Evolutionary conservation across 2,113 vertebrate species (phyloP).

Genomic region (Tretioscincus oriximinensis): DNA sequence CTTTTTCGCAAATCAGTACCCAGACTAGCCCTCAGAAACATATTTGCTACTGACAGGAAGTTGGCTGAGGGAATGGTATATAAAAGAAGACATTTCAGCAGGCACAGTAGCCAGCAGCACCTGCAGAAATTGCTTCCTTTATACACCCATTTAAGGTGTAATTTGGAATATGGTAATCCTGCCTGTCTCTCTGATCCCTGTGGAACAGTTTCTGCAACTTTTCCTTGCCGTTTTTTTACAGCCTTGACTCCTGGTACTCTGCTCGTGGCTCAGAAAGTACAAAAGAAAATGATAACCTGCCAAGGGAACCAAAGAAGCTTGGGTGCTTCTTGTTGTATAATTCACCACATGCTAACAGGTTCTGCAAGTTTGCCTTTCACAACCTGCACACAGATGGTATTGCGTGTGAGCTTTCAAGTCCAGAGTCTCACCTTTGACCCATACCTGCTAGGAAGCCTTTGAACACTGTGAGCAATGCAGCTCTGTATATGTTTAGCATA

Average conservation of each 20-base stretch:
- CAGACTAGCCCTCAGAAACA: too few species aligned
- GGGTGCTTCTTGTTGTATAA: background rate
- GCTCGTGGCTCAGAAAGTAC: background rate
- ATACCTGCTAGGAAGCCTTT: background rate
- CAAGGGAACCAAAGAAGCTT: background rate
- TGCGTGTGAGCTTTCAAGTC: background rate
- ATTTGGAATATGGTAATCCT: too few species aligned
- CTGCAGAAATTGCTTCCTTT: too few species aligned
- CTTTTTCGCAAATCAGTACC: too few species aligned
- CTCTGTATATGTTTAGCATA: conserved; percentile 21
- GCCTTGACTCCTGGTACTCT: background rate
- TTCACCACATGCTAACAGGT: background rate
- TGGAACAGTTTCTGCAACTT: background rate
- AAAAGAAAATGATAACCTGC: background rate
- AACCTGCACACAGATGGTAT: background rate
- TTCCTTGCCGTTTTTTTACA: background rate
- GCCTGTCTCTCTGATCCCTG: too few species aligned
- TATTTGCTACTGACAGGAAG: too few species aligned
- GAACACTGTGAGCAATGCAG: background rate
- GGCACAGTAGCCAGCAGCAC: too few species aligned
- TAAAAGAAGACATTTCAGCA: too few species aligned
- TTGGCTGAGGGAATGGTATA: too few species aligned
- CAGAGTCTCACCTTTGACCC: conserved; percentile 21
- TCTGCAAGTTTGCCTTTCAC: background rate
- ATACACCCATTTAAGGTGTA: too few species aligned